Percentiles rank a stretch among this genome's conserved stretches.
Evolutionary conservation across 2,113 vertebrate species (phyloP).

Genomic region (Meleagris gallopavo): DNA sequence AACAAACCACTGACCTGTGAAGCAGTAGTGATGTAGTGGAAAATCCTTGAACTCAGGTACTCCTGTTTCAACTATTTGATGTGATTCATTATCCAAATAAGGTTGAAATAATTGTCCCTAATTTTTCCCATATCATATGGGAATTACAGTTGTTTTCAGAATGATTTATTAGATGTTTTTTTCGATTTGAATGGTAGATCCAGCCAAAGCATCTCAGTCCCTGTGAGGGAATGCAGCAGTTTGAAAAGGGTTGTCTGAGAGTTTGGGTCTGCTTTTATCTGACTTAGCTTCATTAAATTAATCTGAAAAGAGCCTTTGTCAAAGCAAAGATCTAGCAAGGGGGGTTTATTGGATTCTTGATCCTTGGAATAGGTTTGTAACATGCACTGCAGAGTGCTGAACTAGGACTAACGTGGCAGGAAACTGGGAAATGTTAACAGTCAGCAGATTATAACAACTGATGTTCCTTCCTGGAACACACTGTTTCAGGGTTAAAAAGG

Average conservation of each 20-base stretch:
- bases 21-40: not conserved
- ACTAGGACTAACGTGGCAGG: not conserved
- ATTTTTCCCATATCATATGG: not conserved
- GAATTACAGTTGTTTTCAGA: not conserved
- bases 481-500: slow-evolving; percentile 12
- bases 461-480: not conserved
- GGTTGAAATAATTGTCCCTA: not conserved
- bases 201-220: not conserved
- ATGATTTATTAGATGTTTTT: not conserved
- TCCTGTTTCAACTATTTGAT: not conserved
- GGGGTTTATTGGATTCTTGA: not conserved
- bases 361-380: slow-evolving; percentile 6
- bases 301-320: not conserved
- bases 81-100: not conserved
- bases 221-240: not conserved
- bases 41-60: not conserved
- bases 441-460: not conserved
- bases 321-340: not conserved
- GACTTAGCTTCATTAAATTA: not conserved
- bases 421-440: not conserved
- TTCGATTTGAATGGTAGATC: slow-evolving; percentile 2
- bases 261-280: not conserved
- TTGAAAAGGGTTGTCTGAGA: not conserved
- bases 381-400: not conserved
- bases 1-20: not conserved